Conservation (phyloP, 2,113 vertebrate species). For the Nothoprocta perdicaria region DNA sequence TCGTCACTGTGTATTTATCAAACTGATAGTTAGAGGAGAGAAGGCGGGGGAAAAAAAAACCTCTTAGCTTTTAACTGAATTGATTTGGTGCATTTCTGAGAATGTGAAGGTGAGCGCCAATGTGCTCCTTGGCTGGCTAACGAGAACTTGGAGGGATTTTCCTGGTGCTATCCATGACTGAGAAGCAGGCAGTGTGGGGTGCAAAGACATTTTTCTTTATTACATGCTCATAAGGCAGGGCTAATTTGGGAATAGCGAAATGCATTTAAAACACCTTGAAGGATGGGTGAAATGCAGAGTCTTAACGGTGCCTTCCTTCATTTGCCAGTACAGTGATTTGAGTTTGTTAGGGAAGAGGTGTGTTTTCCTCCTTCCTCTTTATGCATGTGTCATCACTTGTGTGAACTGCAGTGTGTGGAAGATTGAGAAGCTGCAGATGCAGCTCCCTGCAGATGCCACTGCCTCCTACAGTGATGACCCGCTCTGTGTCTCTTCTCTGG, state of each 20-base stretch:
- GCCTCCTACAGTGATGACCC: background rate
- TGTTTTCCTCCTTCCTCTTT: background rate
- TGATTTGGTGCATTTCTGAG: background rate
- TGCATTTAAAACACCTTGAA: background rate
- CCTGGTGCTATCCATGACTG: background rate
- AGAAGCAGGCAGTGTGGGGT: background rate
- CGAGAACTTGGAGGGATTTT: background rate
- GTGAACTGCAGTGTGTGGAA: background rate
- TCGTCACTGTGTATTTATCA: background rate
- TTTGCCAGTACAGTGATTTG: background rate
- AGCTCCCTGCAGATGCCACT: background rate
- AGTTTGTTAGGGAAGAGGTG: background rate
- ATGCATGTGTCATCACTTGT: background rate
- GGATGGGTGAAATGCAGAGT: background rate
- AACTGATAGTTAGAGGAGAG: background rate
- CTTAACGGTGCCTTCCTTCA: background rate
- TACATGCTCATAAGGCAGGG: background rate
- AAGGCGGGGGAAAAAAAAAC: background rate
- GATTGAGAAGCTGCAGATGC: background rate
- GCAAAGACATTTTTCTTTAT: background rate
- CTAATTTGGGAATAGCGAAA: background rate
- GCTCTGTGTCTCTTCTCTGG: background rate
- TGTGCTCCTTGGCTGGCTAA: background rate
- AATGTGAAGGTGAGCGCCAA: background rate
- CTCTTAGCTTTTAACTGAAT: background rate